Base-by-base conservation (phyloP, 2,113 vertebrate species). In the Motacilla tschutschensis region DNA sequence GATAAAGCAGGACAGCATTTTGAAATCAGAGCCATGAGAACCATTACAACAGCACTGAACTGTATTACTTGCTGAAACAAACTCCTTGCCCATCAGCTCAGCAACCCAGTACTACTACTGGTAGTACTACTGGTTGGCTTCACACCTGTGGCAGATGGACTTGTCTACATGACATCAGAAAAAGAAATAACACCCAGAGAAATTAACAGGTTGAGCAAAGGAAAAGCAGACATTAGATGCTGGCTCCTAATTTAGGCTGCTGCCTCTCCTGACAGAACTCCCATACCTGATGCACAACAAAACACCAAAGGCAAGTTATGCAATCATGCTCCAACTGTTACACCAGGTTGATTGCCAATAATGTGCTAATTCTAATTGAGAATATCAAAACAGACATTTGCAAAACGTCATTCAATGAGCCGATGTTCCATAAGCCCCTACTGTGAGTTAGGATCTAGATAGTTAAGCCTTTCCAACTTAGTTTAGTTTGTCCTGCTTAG, bases 331-430 rank as follows among this genome's bases (percentile, higher is more conserved):
- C 48, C 73, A 93, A 90, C 90, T 79, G 50, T 64, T 76, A 63
- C 43, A 77, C 17, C 22, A 29, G 21, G 28, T 58, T 83, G 69
- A 44, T 38, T 89, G 54, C 69, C 86, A 81, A 72, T 87, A 80
- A 87, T 25, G 77, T 44, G 40, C 35, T 88, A 83, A 86, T 89
- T 81, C 43, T 79, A 94, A 92, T 65, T 73, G 80, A 29, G 29
- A 88, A 79, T 80, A 85, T 77, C 47, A 94, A 89, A 88, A 38
- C 55, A 92, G 93, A 89, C 22, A 63, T 79, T 94, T 88, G 16
- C 53, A 87, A 91, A 83, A 81, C 3, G 16, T 72, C 66, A 36
- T 69, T 91, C 38, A 79, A 2, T 62, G 15, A 85, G 29, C 28
- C 51, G 73, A 28, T 43, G 20, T 25, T 70, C 69, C 35, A 15